Evolutionary conservation across 37 sponge, comb jelly and placozoan species (phyloP).

Genomic region (Cliona cf. orientalis): DNA sequence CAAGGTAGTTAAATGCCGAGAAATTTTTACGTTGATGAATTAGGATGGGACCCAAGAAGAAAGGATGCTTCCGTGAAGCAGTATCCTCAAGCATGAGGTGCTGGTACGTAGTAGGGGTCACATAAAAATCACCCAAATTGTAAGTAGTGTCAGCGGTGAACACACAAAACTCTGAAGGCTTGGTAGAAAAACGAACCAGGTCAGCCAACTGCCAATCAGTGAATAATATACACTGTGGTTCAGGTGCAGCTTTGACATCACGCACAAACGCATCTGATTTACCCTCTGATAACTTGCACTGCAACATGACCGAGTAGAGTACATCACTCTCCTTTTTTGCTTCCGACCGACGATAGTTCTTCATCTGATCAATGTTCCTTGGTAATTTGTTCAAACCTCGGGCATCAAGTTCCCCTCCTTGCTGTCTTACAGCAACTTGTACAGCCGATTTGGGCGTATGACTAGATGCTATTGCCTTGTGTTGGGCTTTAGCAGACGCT

Average conservation of each 20-base stretch:
- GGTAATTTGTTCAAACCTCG: neutral
- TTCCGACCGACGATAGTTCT: slow-evolving; percentile 1
- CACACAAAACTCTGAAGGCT: slow-evolving; percentile 3
- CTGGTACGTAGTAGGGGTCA: slow-evolving; percentile 38
- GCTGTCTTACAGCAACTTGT: slow-evolving; percentile 14
- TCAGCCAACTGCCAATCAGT: slow-evolving; percentile 48
- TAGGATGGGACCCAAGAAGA: too few species aligned
- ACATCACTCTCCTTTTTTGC: neutral
- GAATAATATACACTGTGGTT: slow-evolving; percentile 38
- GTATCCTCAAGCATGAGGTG: slow-evolving; percentile 42
- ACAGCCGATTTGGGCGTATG: slow-evolving; percentile 24
- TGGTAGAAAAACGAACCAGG: slow-evolving; percentile 32
- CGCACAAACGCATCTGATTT: slow-evolving; percentile 28
- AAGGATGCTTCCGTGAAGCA: slow-evolving; percentile 28
- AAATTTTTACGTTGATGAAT: too few species aligned
- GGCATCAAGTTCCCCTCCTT: slow-evolving; percentile 39
- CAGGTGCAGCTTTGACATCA: slow-evolving; percentile 62
- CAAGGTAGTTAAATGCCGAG: too few species aligned
- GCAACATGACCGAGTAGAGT: slow-evolving; percentile 47
- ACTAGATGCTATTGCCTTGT: slow-evolving; percentile 25
- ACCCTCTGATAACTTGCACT: slow-evolving; percentile 49
- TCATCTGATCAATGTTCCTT: neutral
- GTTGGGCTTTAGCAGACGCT: slow-evolving; percentile 11
- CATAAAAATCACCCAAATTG: slow-evolving; percentile 59
- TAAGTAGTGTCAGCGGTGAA: slow-evolving; percentile 50